phyloP scores from a whole-genome alignment of 2,113 vertebrate species.

The Xenopus tropicalis region UCB_Xtro_10.0 CM004449.2:104490501-104491000 shows the following conservation, averaged over 20 bases:
- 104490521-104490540: conserved; percentile 5
- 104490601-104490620: too few relatives aligned
- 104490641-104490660: not conserved
- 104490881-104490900: not conserved
- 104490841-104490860: conserved; percentile 38
- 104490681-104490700: too few relatives aligned
- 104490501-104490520: conserved; percentile 23
- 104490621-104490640: too few relatives aligned
- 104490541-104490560: not conserved
- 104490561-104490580: conserved; percentile 18
- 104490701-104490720: too few relatives aligned
- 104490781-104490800: conserved; percentile 18
- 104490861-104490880: conserved; percentile 1
- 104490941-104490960: too few relatives aligned
- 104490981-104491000: too few relatives aligned
- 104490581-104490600: not conserved
- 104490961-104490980: too few relatives aligned
- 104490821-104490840: conserved; percentile 21
- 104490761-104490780: not conserved
- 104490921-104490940: too few relatives aligned
- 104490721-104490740: too few relatives aligned
- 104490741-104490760: not conserved
- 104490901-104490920: too few relatives aligned
- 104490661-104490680: too few relatives aligned
- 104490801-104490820: conserved; percentile 17